Evolutionary conservation across 2,888 invertebrate species (phyloP).

Genomic region (Tachina grossa): DNA sequence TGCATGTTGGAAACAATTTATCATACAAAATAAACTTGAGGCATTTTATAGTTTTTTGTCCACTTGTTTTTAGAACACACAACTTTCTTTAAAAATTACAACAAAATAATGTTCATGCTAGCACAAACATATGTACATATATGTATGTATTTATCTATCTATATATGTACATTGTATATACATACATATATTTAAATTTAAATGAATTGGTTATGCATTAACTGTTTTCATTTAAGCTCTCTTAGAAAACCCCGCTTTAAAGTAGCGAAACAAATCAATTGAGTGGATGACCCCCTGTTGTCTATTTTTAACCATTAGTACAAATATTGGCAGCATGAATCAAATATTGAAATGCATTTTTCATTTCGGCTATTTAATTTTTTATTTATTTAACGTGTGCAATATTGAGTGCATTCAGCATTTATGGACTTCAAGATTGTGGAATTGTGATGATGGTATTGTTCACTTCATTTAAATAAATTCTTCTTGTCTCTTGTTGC

Average conservation of each 20-base stretch:
- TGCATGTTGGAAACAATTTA: too few relatives aligned
- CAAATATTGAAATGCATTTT: slow-evolving; percentile 56
- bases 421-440: slow-evolving; percentile 45
- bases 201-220: slow-evolving; percentile 20
- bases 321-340: slow-evolving; percentile 70
- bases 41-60: too few relatives aligned
- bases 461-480: slow-evolving; percentile 69
- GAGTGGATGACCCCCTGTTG: slow-evolving; percentile 68
- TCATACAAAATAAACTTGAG: too few relatives aligned
- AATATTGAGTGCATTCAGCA: slow-evolving; percentile 45
- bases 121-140: not conserved
- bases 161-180: not conserved
- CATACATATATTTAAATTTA: not conserved
- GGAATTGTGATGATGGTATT: slow-evolving; percentile 57
- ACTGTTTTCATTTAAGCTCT: slow-evolving; percentile 40
- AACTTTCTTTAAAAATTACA: too few relatives aligned
- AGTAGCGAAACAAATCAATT: slow-evolving; percentile 69
- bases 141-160: too few relatives aligned
- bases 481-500: slow-evolving; percentile 40
- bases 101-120: too few relatives aligned
- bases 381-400: slow-evolving; percentile 6
- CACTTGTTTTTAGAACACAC: too few relatives aligned
- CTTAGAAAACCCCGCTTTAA: slow-evolving; percentile 49
- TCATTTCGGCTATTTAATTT: slow-evolving; percentile 20
- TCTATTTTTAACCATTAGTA: slow-evolving; percentile 68